Percentiles rank a stretch among this genome's conserved stretches.
phyloP scores from a whole-genome alignment of 2,113 vertebrate genomes.

The Neogobius melanostomus region DNA sequence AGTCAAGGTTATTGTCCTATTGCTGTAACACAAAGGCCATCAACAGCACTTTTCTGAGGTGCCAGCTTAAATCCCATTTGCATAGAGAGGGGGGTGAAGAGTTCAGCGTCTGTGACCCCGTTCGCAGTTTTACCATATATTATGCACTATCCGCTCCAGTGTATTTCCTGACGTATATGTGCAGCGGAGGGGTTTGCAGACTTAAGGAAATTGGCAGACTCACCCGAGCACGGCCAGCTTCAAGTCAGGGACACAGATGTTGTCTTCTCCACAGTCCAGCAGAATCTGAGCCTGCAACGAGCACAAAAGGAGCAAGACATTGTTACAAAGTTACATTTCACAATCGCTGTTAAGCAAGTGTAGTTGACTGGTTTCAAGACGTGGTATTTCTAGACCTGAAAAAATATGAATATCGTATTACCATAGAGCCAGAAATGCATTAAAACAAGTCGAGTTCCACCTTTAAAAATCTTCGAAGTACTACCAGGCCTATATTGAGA shows the following conservation, averaged over 20 bases:
- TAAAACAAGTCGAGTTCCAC: too few relatives aligned
- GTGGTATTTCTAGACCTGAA: too few relatives aligned
- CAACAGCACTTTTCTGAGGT: slow-evolving; percentile 39
- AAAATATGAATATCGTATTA: too few relatives aligned
- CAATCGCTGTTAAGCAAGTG: too few relatives aligned
- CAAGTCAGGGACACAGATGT: slow-evolving; percentile 90
- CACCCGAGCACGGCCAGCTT: slow-evolving; percentile 86
- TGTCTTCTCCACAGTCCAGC: slow-evolving; percentile 91
- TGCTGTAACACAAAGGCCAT: slow-evolving; percentile 28
- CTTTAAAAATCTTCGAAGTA: too few relatives aligned
- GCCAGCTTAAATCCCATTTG: slow-evolving; percentile 19
- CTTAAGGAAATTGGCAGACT: slow-evolving; percentile 52
- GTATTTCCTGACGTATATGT: slow-evolving; percentile 28
- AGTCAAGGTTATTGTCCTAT: neutral
- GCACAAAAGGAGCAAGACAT: slow-evolving; percentile 25
- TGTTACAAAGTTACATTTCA: neutral
- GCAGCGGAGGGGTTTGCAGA: slow-evolving; percentile 10
- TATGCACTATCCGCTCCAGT: neutral
- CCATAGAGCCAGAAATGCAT: too few relatives aligned
- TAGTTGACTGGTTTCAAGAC: too few relatives aligned
- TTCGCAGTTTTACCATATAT: slow-evolving; percentile 5
- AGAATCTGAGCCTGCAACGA: slow-evolving; percentile 85
- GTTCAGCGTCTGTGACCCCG: slow-evolving; percentile 39
- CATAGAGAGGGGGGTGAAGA: slow-evolving; percentile 20
- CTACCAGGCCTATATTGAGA: too few relatives aligned